Evolutionary conservation across 2,113 vertebrate species (phyloP).

Genomic region (Drymodes brunneopygia): DNA sequence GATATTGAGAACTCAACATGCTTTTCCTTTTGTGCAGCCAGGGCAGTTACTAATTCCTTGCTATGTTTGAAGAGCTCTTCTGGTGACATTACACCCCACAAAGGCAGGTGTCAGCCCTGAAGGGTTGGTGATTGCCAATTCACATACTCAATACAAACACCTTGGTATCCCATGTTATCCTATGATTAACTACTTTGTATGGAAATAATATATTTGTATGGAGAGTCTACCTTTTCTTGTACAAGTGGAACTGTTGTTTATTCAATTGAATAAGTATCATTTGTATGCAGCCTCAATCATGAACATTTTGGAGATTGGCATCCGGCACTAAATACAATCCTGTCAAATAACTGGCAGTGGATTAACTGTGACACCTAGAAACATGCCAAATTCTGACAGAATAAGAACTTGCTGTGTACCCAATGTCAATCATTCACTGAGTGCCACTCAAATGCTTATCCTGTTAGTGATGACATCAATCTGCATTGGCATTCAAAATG

Average conservation of each 20-base stretch:
- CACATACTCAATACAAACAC: background rate
- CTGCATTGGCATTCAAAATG: slow-evolving; percentile 38
- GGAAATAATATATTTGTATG: background rate
- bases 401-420: slow-evolving; percentile 58
- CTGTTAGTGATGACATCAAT: slow-evolving; percentile 54
- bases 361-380: slow-evolving; percentile 69
- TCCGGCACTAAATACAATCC: slow-evolving; percentile 34
- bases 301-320: slow-evolving; percentile 52
- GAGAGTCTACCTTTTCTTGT: background rate
- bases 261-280: slow-evolving; percentile 50
- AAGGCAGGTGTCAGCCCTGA: background rate
- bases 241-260: slow-evolving; percentile 6
- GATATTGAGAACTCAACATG: background rate
- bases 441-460: slow-evolving; percentile 64
- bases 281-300: slow-evolving; percentile 63
- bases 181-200: background rate
- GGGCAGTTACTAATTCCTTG: background rate
- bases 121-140: background rate
- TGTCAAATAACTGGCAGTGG: slow-evolving; percentile 68
- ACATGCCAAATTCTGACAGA: slow-evolving; percentile 64
- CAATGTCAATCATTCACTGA: slow-evolving; percentile 59
- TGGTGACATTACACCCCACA: background rate
- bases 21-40: background rate
- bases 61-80: background rate
- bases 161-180: background rate